Percentiles rank a stretch among this genome's conserved stretches.
Conservation (phyloP, 1,140 invertebrate species). For the Leucophenga varia region DNA sequence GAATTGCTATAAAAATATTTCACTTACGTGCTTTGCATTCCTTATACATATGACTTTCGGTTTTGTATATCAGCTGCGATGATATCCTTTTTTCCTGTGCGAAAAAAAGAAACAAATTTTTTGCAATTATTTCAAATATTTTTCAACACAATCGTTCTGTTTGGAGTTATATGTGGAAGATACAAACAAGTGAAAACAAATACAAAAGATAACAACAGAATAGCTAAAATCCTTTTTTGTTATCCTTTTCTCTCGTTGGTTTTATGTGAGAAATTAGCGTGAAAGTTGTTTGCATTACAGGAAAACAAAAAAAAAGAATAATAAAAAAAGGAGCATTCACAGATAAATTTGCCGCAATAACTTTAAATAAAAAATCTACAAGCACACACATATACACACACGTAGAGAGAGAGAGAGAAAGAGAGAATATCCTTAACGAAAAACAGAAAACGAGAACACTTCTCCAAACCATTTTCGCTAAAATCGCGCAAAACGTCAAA, state of each 20-base stretch:
- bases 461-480: too few relatives aligned
- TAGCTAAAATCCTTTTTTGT: background rate
- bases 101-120: too few relatives aligned
- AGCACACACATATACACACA: constrained; percentile 7
- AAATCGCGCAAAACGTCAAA: too few relatives aligned
- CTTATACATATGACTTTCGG: background rate
- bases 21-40: constrained; percentile 1
- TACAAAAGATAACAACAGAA: too few relatives aligned
- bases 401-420: constrained; percentile 5
- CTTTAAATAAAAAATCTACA: constrained; percentile 52
- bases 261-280: constrained; percentile 41
- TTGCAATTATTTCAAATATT: constrained; percentile 54
- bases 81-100: constrained; percentile 4
- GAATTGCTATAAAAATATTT: constrained; percentile 12
- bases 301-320: background rate
- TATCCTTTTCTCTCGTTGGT: background rate
- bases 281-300: constrained; percentile 11
- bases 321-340: constrained; percentile 17
- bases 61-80: constrained; percentile 7
- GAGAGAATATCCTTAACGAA: too few relatives aligned
- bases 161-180: too few relatives aligned
- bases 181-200: too few relatives aligned
- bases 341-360: constrained; percentile 28
- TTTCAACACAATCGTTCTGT: constrained; percentile 36
- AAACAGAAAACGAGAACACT: too few relatives aligned